phyloP scores from a whole-genome alignment of 2,888 invertebrate genomes.

The Stramonita haemastoma region DNA sequence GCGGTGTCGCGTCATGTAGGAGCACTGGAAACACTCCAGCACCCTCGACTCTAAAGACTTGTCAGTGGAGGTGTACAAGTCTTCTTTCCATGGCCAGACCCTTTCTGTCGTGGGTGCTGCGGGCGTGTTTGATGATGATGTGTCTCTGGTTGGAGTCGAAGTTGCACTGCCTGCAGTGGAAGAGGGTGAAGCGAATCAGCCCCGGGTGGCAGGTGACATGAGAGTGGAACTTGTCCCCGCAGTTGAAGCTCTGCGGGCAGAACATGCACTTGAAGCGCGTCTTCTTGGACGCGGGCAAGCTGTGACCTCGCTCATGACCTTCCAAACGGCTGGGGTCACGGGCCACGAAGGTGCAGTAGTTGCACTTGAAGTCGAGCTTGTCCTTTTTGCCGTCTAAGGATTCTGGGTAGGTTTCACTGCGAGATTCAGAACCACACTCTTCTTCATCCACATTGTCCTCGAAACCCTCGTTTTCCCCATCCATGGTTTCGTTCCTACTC shows the following conservation, averaged over 20 bases:
- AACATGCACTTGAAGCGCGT: slow-evolving; percentile 54
- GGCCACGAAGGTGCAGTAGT: slow-evolving; percentile 54
- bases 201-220: slow-evolving; percentile 56
- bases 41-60: slow-evolving; percentile 51
- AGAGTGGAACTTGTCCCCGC: slow-evolving; percentile 49
- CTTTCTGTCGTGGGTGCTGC: slow-evolving; percentile 47
- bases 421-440: background rate
- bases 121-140: slow-evolving; percentile 51
- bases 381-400: slow-evolving; percentile 37
- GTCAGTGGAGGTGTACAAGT: slow-evolving; percentile 48
- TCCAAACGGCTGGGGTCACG: slow-evolving; percentile 49
- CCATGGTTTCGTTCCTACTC: background rate
- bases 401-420: background rate
- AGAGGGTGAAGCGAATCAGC: slow-evolving; percentile 50
- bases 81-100: slow-evolving; percentile 42
- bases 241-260: slow-evolving; percentile 55
- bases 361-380: slow-evolving; percentile 49
- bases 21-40: slow-evolving; percentile 52
- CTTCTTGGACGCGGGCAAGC: slow-evolving; percentile 49
- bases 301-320: slow-evolving; percentile 53
- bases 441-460: slow-evolving; percentile 32
- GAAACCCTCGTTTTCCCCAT: background rate
- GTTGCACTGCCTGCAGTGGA: slow-evolving; percentile 52
- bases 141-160: slow-evolving; percentile 55
- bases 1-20: slow-evolving; percentile 55